Conservation (phyloP, 2,797 vertebrate species). For the Bryconaethiops microstoma region DNA sequence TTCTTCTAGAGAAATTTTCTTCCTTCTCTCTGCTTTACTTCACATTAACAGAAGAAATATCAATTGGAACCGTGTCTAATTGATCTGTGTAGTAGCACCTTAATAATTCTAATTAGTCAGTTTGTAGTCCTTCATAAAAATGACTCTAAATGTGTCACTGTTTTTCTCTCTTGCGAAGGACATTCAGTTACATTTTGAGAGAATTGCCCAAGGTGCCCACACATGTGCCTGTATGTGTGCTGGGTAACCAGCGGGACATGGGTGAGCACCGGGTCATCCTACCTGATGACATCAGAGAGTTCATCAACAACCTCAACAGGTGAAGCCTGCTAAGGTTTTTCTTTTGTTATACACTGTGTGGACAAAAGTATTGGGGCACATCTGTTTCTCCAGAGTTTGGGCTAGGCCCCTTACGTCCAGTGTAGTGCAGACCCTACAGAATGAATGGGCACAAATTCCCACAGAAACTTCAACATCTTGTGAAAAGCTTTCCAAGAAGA, state of each 20-base stretch:
- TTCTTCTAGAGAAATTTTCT: too few relatives aligned
- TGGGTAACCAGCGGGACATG: slow-evolving; percentile 88
- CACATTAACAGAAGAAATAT: not conserved
- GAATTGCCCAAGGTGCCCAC: slow-evolving; percentile 86
- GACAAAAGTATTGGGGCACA: too few relatives aligned
- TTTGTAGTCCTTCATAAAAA: not conserved
- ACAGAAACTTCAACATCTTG: too few relatives aligned
- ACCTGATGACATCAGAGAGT: slow-evolving; percentile 78
- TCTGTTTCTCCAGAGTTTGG: too few relatives aligned
- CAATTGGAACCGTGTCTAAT: not conserved
- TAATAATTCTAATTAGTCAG: not conserved
- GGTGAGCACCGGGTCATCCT: slow-evolving; percentile 86
- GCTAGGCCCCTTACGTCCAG: too few relatives aligned
- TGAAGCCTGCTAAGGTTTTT: slow-evolving; percentile 46
- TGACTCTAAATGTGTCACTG: not conserved
- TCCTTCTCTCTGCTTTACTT: not conserved
- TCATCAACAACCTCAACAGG: slow-evolving; percentile 82
- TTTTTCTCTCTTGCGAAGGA: slow-evolving; percentile 69
- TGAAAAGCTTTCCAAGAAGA: too few relatives aligned
- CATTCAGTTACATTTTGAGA: slow-evolving; percentile 84
- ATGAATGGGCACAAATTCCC: too few relatives aligned
- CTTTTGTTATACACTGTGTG: not conserved
- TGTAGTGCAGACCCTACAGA: too few relatives aligned
- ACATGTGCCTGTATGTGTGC: slow-evolving; percentile 85
- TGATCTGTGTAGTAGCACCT: not conserved